phyloP scores from a whole-genome alignment of 2,888 invertebrate genomes.

The Argyresthia albistria region DNA sequence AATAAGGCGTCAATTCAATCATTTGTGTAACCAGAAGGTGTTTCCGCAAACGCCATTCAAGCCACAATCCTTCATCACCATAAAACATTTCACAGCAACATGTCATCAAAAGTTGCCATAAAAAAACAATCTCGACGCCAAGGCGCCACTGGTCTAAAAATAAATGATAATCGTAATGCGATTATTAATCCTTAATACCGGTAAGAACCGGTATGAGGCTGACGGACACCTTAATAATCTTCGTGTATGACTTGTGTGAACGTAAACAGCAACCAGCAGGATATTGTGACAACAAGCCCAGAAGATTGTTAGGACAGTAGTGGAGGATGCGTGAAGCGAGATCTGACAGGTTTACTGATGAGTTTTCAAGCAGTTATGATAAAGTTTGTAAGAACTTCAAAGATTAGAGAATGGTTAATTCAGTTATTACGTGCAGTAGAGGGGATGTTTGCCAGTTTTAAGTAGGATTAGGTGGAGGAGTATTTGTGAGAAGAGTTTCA shows the following conservation, averaged over 20 bases:
- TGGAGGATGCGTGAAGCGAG: neutral
- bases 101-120: neutral
- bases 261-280: neutral
- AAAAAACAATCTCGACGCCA: conserved; percentile 10
- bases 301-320: neutral
- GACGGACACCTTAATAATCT: conserved; percentile 2
- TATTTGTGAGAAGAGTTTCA: too few relatives aligned
- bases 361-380: too few relatives aligned
- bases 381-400: too few relatives aligned
- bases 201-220: neutral
- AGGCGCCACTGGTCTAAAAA: conserved; percentile 38
- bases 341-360: too few relatives aligned
- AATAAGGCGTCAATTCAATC: too few relatives aligned
- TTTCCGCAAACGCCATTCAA: neutral
- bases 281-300: neutral
- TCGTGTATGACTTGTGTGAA: neutral
- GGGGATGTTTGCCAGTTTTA: too few relatives aligned
- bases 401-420: too few relatives aligned
- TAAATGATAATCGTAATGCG: neutral
- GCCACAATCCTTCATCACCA: conserved; percentile 4
- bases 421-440: too few relatives aligned
- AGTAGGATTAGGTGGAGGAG: too few relatives aligned
- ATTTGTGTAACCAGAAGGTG: neutral
- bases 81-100: conserved; percentile 12
- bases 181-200: too few relatives aligned